Evolutionary conservation across 2,888 invertebrate genomes (phyloP).

Genomic region (Brenthis hecate): DNA sequence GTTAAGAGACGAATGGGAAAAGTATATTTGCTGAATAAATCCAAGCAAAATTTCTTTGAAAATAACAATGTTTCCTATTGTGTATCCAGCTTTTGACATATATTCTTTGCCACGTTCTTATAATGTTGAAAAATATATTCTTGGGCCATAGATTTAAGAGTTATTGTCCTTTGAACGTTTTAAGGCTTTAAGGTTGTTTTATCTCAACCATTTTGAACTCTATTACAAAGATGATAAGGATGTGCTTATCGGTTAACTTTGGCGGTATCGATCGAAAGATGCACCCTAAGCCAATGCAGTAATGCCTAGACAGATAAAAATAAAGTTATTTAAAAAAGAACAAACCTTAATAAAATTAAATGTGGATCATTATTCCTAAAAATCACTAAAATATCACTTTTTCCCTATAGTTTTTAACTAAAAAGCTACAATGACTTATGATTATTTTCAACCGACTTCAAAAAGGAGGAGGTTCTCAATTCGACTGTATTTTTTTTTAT

Average conservation of each 20-base stretch:
- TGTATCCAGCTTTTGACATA: constrained; percentile 7
- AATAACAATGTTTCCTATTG: constrained; percentile 23
- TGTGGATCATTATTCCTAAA: too few species aligned
- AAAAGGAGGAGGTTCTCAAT: too few species aligned
- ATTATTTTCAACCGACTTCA: too few species aligned
- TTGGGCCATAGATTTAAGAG: constrained; percentile 5
- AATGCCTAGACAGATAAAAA: constrained; percentile 9
- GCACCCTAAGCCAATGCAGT: constrained; percentile 32
- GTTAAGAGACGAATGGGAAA: constrained; percentile 15
- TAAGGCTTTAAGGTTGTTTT: constrained; percentile 8
- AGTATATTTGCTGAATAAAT: constrained; percentile 20
- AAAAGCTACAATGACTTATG: too few species aligned
- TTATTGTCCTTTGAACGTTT: constrained; percentile 7
- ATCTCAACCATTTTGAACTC: constrained; percentile 25
- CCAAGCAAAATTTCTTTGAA: constrained; percentile 14
- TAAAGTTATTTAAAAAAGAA: too few species aligned
- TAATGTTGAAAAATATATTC: constrained; percentile 2
- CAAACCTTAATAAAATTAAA: too few species aligned
- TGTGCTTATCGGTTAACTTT: constrained; percentile 11
- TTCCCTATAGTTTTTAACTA: too few species aligned
- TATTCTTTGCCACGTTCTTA: not conserved
- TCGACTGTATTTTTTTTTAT: too few species aligned
- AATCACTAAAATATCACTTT: too few species aligned
- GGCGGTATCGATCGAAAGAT: constrained; percentile 33
- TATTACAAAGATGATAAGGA: constrained; percentile 24